Conservation (phyloP, 2,888 invertebrate genomes). For the Eubasilissa splendida region DNA sequence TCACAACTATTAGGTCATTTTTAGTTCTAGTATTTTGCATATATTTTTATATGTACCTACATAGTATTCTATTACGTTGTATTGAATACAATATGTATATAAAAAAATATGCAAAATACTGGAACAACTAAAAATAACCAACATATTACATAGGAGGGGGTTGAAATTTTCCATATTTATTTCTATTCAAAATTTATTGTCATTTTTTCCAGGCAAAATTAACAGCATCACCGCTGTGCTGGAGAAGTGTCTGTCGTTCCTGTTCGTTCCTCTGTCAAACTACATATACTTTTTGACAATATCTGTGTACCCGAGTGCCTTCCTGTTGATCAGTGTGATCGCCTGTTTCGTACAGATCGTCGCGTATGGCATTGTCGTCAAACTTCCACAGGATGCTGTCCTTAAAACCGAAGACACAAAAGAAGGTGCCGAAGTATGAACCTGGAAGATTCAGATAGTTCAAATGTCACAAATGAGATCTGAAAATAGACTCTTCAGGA, state of each 20-base stretch:
- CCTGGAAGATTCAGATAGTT: not conserved
- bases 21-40: too few species aligned
- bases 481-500: too few species aligned
- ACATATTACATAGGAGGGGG: too few species aligned
- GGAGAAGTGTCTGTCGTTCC: slow-evolving; percentile 68
- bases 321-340: slow-evolving; percentile 61
- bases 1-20: too few species aligned
- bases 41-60: too few species aligned
- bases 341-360: slow-evolving; percentile 49
- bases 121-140: too few species aligned
- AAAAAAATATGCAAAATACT: too few species aligned
- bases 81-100: too few species aligned
- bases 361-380: slow-evolving; percentile 43
- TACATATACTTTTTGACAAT: slow-evolving; percentile 69
- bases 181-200: not conserved
- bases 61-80: too few species aligned
- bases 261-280: slow-evolving; percentile 68
- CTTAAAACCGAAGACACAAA: not conserved
- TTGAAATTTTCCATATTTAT: too few species aligned
- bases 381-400: slow-evolving; percentile 21
- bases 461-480: too few species aligned
- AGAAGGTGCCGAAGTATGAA: not conserved
- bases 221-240: slow-evolving; percentile 70
- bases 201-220: slow-evolving; percentile 68
- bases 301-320: slow-evolving; percentile 66